These are phyloP conservation scores for Bucco capensis DNA, from an alignment of 2,113 vertebrate species.

Conservation along the genomic window DNA sequence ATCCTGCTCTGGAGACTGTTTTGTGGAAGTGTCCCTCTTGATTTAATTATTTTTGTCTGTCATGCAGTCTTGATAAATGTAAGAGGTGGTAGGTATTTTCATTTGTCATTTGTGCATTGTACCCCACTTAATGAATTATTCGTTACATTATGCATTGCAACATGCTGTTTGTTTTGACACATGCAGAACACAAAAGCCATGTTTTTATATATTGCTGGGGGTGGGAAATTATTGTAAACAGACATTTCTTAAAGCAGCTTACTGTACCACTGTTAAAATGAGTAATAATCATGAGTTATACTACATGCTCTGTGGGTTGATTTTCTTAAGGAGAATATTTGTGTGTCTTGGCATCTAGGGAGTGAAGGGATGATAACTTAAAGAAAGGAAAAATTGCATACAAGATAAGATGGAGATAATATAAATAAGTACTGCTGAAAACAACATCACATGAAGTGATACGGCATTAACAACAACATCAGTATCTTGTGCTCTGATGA, in stretches of 20 bases:
- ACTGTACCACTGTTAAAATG: constrained; percentile 9
- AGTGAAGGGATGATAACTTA: constrained; percentile 7
- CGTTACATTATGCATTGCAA: not conserved
- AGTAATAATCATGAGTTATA: constrained; percentile 59
- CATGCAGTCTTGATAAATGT: not conserved
- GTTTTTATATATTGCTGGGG: not conserved
- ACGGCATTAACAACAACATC: not conserved
- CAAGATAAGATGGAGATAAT: constrained; percentile 2
- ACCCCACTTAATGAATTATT: not conserved
- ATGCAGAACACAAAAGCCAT: not conserved
- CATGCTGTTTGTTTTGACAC: not conserved
- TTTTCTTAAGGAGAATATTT: constrained; percentile 45
- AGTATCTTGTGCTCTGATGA: not conserved
- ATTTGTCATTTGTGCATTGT: not conserved
- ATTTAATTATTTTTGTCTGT: not conserved
- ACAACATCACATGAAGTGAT: constrained; percentile 11
- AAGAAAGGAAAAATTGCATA: constrained; percentile 43
- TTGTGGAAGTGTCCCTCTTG: not conserved
- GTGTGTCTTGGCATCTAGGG: constrained; percentile 27
- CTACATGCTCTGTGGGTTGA: constrained; percentile 34
- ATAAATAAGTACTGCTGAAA: constrained; percentile 28
- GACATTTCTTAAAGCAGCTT: not conserved
- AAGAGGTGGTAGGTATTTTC: not conserved
- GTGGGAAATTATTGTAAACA: not conserved
- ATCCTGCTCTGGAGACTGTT: not conserved